phyloP scores from a whole-genome alignment of 2,888 invertebrate genomes.

The Athrips mouffetella region DNA sequence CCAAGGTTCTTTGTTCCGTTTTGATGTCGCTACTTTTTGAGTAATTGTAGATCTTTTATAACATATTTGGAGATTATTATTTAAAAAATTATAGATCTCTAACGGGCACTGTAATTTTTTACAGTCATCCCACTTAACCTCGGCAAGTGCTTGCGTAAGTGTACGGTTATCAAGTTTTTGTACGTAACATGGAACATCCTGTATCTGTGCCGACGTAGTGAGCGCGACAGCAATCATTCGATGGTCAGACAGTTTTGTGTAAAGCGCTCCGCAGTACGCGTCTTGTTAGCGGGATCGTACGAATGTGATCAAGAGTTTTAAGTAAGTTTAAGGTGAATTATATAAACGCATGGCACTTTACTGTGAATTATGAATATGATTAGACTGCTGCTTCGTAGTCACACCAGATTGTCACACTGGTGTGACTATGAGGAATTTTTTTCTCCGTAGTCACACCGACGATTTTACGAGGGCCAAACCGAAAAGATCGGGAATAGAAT shows the following conservation, averaged over 20 bases:
- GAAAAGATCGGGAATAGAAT: no score
- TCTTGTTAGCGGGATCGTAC: no score
- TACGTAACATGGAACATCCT: neutral
- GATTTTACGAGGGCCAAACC: no score
- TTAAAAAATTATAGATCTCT: neutral
- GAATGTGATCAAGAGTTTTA: no score
- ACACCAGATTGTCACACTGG: no score
- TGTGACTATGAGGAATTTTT: no score
- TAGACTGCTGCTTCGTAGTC: no score
- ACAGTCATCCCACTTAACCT: neutral
- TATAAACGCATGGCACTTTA: no score
- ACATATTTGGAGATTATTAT: neutral
- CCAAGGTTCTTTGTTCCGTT: neutral
- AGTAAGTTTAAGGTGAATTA: no score
- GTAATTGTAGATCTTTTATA: neutral
- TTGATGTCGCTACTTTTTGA: neutral
- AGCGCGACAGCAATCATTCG: neutral
- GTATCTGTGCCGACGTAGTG: neutral
- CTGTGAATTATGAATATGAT: no score
- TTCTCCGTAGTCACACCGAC: no score
- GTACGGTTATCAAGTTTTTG: neutral
- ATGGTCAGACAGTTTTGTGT: neutral
- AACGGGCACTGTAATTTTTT: neutral
- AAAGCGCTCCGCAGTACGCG: neutral
- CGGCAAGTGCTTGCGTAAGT: neutral